phyloP scores from a whole-genome alignment of 2,113 vertebrate species.

The Sceloporus undulatus region DNA sequence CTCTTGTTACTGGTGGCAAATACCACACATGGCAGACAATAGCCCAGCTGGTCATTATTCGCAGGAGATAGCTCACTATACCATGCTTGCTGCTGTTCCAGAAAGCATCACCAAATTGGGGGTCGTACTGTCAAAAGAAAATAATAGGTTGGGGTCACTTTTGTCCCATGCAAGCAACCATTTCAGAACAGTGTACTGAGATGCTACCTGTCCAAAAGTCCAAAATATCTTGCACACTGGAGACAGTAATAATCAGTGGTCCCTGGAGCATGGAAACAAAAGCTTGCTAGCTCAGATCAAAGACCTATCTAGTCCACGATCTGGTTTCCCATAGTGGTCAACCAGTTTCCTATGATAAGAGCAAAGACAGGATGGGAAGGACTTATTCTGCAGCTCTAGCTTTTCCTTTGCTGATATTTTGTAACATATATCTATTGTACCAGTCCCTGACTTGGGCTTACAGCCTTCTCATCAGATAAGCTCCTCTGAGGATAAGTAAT shows the following conservation, averaged over 20 bases:
- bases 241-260: neutral
- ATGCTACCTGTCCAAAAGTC: neutral
- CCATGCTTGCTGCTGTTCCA: conserved; percentile 96
- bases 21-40: conserved; percentile 97
- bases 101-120: conserved; percentile 94
- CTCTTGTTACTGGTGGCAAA: conserved; percentile 89
- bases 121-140: conserved; percentile 86
- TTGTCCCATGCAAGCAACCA: neutral
- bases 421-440: neutral
- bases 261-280: neutral
- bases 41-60: conserved; percentile 98
- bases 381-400: neutral
- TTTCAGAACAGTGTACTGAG: neutral
- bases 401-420: neutral
- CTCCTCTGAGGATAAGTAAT: neutral
- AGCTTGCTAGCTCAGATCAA: neutral
- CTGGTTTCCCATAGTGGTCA: neutral
- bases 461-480: too few species aligned
- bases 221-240: neutral
- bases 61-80: conserved; percentile 92
- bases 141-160: neutral
- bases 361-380: neutral
- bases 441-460: neutral
- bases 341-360: too few species aligned
- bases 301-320: neutral